Base-by-base conservation (phyloP, 2,888 invertebrate genomes). In the Epinotia ramella region DNA sequence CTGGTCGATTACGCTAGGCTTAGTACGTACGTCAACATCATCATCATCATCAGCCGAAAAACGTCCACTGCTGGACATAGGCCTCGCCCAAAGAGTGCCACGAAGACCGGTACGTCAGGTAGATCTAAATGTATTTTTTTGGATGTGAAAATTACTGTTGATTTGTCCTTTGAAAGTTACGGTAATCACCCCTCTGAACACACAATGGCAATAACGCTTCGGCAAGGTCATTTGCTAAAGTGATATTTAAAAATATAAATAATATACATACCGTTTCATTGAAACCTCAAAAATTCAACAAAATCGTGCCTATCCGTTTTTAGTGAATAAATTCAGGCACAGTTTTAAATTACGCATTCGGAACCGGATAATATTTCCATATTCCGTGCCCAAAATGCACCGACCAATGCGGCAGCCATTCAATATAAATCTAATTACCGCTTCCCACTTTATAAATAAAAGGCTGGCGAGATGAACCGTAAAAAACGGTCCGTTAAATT, bases 401-500 rank as follows among this genome's bases (percentile, higher is more conserved):
- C 49, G 20, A 0, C 57, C 4, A 53, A 62, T 24, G 44, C 57
- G 73, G 18, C 56, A 46, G 33, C 57, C 57, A 44, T 66, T 60
- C 70, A 49, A 70, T 65, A 70, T 73, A 63, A 56, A 73, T 60
- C 59, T 70, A 70, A 75, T 75, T 75, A 70, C 64, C 18, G 65
- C 70, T 13, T 70, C 66, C 65, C 44, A 75, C 46, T 73, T 49
- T 53, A 59, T 75, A 70, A 66, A 70, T 70, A 66, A 70, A 70
- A 53, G 64, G 13, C 63, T 44, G 44, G 28, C 46, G 40, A 66
- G 24, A 28, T 60, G 13, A 40, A 46, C 74, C 59, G 64, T 64
- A 69, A 46, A 74, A 69, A 69, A 70, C 60, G 65, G n/a, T 44
- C 40, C 33, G 60, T 65, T 60, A 24, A 68, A 66, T 75, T 70